Conservation (phyloP, 2,888 invertebrate species). For the Choristoneura rosaceana region DNA sequence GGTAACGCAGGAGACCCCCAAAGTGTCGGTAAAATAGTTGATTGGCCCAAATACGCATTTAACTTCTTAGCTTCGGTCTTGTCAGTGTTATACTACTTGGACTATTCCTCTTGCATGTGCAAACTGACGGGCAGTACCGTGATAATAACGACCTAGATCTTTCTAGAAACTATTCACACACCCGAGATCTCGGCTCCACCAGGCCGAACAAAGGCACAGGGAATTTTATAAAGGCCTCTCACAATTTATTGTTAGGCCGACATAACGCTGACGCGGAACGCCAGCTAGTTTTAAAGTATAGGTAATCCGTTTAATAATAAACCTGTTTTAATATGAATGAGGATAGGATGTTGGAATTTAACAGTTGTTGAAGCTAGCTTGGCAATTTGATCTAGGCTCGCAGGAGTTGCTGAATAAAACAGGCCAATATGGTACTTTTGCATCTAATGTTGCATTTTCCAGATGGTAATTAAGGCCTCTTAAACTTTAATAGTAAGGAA, state of each 20-base stretch:
- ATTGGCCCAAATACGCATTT: no score
- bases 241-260: constrained; percentile 40
- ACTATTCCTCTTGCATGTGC: neutral
- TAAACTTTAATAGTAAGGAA: no score
- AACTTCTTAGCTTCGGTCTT: neutral
- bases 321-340: neutral
- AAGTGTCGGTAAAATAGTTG: no score
- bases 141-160: constrained; percentile 33
- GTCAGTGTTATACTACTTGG: neutral
- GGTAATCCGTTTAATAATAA: constrained; percentile 20
- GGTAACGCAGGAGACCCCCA: no score
- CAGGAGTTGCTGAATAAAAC: no score
- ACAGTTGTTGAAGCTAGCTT: neutral
- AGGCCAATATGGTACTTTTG: no score
- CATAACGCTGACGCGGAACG: constrained; percentile 15
- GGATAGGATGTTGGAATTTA: neutral
- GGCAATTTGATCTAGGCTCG: neutral
- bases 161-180: constrained; percentile 38
- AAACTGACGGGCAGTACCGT: constrained; percentile 6
- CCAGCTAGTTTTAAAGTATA: constrained; percentile 23
- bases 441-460: no score
- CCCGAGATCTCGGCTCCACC: constrained; percentile 24
- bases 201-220: constrained; percentile 36
- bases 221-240: constrained; percentile 35
- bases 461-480: no score